Percentiles rank a stretch among this genome's conserved stretches.
Conservation (phyloP, 2,113 vertebrate species). For the Bostrychus sinensis region DNA sequence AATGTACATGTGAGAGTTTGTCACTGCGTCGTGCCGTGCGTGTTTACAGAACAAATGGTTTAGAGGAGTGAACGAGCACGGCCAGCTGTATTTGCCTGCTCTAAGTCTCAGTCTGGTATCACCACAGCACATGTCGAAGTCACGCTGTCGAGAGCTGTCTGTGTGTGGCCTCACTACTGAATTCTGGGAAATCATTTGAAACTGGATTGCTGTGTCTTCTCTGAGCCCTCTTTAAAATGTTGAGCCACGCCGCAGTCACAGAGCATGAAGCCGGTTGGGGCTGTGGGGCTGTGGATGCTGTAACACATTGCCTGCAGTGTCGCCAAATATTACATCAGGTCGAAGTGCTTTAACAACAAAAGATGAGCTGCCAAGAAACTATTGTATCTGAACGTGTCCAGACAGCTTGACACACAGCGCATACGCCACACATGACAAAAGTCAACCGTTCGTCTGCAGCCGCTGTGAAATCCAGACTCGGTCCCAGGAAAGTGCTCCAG, state of each 20-base stretch:
- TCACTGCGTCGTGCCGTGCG: slow-evolving; percentile 35
- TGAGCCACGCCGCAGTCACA: slow-evolving; percentile 34
- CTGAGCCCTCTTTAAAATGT: slow-evolving; percentile 38
- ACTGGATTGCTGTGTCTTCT: slow-evolving; percentile 14
- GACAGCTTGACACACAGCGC: slow-evolving; percentile 5
- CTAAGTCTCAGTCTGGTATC: slow-evolving; percentile 59
- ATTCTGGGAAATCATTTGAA: slow-evolving; percentile 35
- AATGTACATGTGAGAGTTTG: slow-evolving; percentile 27
- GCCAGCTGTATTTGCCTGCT: slow-evolving; percentile 67
- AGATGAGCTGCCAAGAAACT: slow-evolving; percentile 14
- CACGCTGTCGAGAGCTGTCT: slow-evolving; percentile 39
- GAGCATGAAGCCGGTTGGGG: slow-evolving; percentile 36
- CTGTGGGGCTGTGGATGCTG: slow-evolving; percentile 34
- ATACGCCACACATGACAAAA: background rate
- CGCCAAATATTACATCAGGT: slow-evolving; percentile 46
- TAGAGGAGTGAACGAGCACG: slow-evolving; percentile 53
- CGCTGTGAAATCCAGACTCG: slow-evolving; percentile 1
- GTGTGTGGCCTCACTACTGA: slow-evolving; percentile 16
- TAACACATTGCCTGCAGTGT: slow-evolving; percentile 42
- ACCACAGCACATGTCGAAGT: slow-evolving; percentile 59
- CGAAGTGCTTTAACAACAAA: slow-evolving; percentile 37
- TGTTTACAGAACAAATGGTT: slow-evolving; percentile 66
- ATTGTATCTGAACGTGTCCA: slow-evolving; percentile 14
- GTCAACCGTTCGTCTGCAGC: background rate
- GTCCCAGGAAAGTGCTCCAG: slow-evolving; percentile 7